Percentiles rank a stretch among this genome's conserved stretches.
These are phyloP conservation scores for Menura novaehollandiae DNA, from an alignment of 2,113 vertebrate species.

Conservation along the genomic window DNA sequence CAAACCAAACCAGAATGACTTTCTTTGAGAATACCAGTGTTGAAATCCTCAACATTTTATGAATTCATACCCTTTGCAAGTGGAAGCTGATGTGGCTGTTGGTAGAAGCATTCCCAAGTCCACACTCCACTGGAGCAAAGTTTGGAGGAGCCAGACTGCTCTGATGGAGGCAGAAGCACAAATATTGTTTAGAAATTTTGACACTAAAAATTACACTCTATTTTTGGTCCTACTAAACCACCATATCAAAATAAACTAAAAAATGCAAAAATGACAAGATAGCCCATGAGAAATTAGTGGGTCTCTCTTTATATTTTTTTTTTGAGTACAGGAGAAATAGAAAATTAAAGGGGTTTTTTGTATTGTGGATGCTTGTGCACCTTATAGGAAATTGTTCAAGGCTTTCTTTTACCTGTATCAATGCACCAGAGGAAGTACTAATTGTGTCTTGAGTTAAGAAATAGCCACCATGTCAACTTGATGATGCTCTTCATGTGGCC, in stretches of 20 bases:
- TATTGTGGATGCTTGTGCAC: conserved; percentile 38
- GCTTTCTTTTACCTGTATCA: conserved; percentile 20
- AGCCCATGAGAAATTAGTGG: background rate
- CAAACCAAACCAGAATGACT: background rate
- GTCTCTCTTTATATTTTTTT: background rate
- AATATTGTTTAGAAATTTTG: background rate
- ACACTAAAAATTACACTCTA: background rate
- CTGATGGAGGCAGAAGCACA: background rate
- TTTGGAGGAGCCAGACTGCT: background rate
- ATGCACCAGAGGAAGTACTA: background rate
- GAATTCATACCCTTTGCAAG: background rate
- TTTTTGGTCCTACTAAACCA: background rate
- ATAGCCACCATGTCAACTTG: background rate
- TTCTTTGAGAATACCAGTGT: background rate
- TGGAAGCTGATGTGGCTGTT: background rate
- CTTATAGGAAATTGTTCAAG: background rate
- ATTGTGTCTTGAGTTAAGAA: background rate
- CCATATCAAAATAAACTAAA: background rate
- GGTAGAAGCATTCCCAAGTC: background rate
- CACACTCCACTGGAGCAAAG: background rate
- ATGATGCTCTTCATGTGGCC: conserved; percentile 22
- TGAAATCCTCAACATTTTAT: background rate
- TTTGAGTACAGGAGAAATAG: conserved; percentile 11
- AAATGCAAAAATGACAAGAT: background rate
- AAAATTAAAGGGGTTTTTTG: background rate